Evolutionary conservation across 1,140 invertebrate genomes (phyloP), one percentile per base, ranked within the genome.

Genomic region (Trialeurodes vaporariorum): DNA sequence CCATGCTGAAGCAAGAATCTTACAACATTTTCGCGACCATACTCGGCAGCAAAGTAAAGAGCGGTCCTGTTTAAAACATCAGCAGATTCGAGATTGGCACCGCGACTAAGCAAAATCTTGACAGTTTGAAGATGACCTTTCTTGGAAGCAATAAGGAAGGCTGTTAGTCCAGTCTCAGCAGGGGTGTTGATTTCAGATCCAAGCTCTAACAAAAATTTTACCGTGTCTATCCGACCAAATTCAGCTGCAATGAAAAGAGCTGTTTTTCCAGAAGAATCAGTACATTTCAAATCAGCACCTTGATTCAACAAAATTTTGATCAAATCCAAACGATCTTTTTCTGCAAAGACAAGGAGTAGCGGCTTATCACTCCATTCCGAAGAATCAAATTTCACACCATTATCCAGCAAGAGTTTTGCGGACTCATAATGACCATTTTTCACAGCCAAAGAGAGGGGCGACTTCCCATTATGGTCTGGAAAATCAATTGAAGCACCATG

Each of bases 111-210:
- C 1, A 68, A 26, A 59, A 63, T 58, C 25, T 64, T 17, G 5
- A 68, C 62, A 1, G 64, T 63, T 27, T 59, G 34, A 59, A 9
- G 27, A 27, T 25, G 62, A 59, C 64, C 62, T 23, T 68, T 61
- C 34, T 68, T 68, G 2, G 62, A 61, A 23, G 67, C 67, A 27
- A 63, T 63, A 64, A 63, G 67, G 34, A 68, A 64, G 40, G 67
- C 25, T 24, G 67, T 68, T 5, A 68, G 61, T 64, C 64, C 63
- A 26, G n/a, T 63, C 12, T 68, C 59, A 2, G 61, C 64, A 27
- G 63, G 63, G n/a, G 63, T 63, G n/a, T 68, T 68, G 63, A 63
- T 61, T 27, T 49, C 64, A 23, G 62, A 63, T 63, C 67, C 67
- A 68, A 26, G 23, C 58, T 1, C n/a, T 27, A 68, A 59, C 11